A percentile compares a stretch with the other conserved stretches of the same genome.
Evolutionary conservation across 2,113 vertebrate genomes (phyloP).

Genomic region (Pituophis catenifer): DNA sequence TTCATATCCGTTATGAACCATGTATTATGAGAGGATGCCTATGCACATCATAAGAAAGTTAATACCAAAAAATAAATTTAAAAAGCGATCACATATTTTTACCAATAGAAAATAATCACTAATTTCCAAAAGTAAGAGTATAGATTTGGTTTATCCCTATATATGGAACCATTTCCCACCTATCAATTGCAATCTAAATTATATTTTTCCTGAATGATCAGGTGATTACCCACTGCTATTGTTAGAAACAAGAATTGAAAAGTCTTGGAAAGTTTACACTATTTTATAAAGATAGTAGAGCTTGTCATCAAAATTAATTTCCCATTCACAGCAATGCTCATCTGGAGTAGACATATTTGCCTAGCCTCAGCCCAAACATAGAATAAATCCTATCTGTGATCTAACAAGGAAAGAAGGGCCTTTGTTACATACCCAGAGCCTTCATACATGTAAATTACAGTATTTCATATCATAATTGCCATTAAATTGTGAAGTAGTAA

Average conservation of each 20-base stretch:
- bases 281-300: neutral
- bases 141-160: neutral
- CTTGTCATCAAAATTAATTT: neutral
- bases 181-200: neutral
- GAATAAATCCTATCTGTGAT: neutral
- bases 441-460: neutral
- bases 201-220: neutral
- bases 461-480: neutral
- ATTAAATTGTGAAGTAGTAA: neutral
- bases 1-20: neutral
- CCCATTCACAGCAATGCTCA: too few relatives aligned
- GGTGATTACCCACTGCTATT: neutral
- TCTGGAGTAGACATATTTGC: neutral
- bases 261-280: neutral
- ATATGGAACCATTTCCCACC: neutral
- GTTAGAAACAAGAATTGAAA: neutral
- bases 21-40: constrained; percentile 37
- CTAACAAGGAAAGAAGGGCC: neutral
- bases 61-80: neutral
- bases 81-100: neutral
- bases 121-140: neutral
- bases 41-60: constrained; percentile 9
- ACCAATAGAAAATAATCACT: neutral
- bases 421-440: neutral
- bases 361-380: neutral